Evolutionary conservation across 2,888 invertebrate species (phyloP), one percentile per base, ranked within the genome.

Genomic region (Lepidochrysops patricia): DNA sequence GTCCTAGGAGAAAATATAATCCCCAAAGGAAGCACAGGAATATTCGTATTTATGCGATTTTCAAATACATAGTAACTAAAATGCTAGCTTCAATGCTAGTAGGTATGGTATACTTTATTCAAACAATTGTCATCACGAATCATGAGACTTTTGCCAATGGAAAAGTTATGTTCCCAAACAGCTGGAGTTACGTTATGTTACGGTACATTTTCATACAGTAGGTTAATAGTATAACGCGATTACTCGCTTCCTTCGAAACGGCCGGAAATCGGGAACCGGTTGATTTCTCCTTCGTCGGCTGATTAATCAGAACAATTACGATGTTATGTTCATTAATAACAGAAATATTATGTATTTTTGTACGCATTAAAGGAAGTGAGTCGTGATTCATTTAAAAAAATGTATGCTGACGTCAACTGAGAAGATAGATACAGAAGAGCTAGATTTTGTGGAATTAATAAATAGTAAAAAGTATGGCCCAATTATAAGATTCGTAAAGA

Each of bases 241-340:
- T 70, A 70, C 66, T 61, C 49, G 63, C 67, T 72, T 72, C 73
- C 73, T 70, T 61, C 59, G 62, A 61, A 65, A 63, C 57, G 48
- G 26, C 48, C 57, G 57, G 57, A 58, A 54, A 29, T 15, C 54
- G 23, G 48, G 43, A 58, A 58, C 54, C 54, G 48, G 48, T 58
- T 27, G 48, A 58, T 58, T 58, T 27, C 57, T 27, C 27, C 43
- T 27, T 19, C 32, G 29, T 15, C 19, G 29, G 19, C 4, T 32
- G 29, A 54, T 54, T 54, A 29, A 54, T 43, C 43, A 43, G 43
- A 32, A 54, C 29, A 54, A 54, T 54, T 54, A 48, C 9, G 15
- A 56, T 32, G 32, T 23, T 25, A 9, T 32, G 19, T 19, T 19
- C 15, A 23, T 25, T 25, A 9, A 32, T 34, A 23, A 32, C 23